These are phyloP conservation scores for Toxotes lorentzi DNA, from an alignment of 2,797 vertebrate genomes.

Conservation along the genomic window DNA sequence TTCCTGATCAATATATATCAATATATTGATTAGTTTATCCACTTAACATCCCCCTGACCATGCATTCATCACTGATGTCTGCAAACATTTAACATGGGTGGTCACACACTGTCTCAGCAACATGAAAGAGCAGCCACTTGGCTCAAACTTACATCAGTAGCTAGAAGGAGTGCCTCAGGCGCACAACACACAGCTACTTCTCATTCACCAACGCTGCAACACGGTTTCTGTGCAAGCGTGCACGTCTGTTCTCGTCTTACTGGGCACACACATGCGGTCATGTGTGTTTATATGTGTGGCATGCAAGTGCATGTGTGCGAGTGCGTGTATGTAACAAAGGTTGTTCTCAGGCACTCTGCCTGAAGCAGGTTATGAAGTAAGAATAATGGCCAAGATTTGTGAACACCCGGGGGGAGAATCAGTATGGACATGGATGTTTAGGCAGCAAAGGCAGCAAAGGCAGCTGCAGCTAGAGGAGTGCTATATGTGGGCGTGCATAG, in stretches of 20 bases:
- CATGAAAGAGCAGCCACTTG: slow-evolving; percentile 55
- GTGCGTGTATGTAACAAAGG: background rate
- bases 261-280: background rate
- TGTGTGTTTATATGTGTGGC: background rate
- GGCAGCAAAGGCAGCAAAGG: slow-evolving; percentile 41
- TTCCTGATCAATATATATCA: slow-evolving; percentile 18
- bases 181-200: slow-evolving; percentile 53
- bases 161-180: slow-evolving; percentile 68
- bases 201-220: slow-evolving; percentile 46
- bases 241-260: background rate
- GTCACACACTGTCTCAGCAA: slow-evolving; percentile 46
- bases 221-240: slow-evolving; percentile 14
- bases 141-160: slow-evolving; percentile 69
- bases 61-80: slow-evolving; percentile 8
- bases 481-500: background rate
- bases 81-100: slow-evolving; percentile 55
- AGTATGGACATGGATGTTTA: slow-evolving; percentile 6
- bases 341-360: slow-evolving; percentile 12
- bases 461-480: background rate
- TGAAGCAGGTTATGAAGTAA: slow-evolving; percentile 9
- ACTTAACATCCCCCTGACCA: background rate
- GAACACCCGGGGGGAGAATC: slow-evolving; percentile 22
- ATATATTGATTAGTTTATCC: slow-evolving; percentile 22
- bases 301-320: background rate
- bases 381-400: slow-evolving; percentile 3